These are phyloP conservation scores for Sinocyclocheilus anshuiensis DNA, from an alignment of 2,113 vertebrate species.

Conservation along the genomic window DNA sequence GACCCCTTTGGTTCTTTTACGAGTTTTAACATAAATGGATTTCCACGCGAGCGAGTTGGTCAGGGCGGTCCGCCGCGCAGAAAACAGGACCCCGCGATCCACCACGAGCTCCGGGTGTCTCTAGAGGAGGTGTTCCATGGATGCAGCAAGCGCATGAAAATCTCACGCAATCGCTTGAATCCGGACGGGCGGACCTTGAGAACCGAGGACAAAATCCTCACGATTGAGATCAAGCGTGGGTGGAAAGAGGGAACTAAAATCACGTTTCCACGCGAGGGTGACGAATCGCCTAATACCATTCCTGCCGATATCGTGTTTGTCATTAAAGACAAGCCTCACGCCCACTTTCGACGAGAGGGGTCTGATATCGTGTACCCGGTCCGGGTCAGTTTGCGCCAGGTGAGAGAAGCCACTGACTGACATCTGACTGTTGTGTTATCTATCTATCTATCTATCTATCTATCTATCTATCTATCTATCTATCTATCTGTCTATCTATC, in stretches of 20 bases:
- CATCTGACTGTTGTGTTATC: background rate
- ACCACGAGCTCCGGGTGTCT: conserved; percentile 93
- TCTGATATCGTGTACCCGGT: conserved; percentile 94
- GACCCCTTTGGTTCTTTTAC: conserved; percentile 91
- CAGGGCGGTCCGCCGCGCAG: conserved; percentile 82
- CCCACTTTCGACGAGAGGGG: conserved; percentile 93
- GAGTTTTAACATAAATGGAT: conserved; percentile 92
- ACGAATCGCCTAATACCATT: conserved; percentile 89
- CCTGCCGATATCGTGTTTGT: conserved; percentile 97
- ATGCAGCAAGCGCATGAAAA: conserved; percentile 96
- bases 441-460: background rate
- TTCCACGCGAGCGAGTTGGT: conserved; percentile 89
- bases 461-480: background rate
- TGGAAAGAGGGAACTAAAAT: conserved; percentile 99
- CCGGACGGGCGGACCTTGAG: conserved; percentile 90
- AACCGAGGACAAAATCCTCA: conserved; percentile 96
- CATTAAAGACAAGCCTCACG: conserved; percentile 97
- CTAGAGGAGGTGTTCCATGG: conserved; percentile 95
- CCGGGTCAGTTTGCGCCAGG: conserved; percentile 92
- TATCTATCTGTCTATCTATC: background rate
- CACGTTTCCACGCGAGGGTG: conserved; percentile 95
- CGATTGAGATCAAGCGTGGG: conserved; percentile 95
- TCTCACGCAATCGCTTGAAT: conserved; percentile 93
- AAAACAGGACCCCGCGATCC: conserved; percentile 93
- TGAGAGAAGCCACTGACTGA: conserved; percentile 67